Conservation (phyloP, 2,797 vertebrate species). For the Numenius phaeopus region DNA sequence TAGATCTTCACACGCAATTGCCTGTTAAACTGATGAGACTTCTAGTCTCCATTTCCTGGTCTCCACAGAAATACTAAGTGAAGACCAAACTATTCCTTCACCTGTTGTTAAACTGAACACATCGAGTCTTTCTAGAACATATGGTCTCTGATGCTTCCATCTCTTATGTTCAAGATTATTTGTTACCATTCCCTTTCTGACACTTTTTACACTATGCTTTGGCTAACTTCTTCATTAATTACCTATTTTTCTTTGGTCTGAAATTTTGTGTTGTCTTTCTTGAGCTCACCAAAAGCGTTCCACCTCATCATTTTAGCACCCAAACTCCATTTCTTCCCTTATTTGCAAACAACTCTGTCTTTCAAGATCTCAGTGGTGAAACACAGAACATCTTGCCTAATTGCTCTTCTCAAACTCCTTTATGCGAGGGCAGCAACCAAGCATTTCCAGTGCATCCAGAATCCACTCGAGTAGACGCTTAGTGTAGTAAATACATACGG, state of each 20-base stretch:
- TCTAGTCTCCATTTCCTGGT: not conserved
- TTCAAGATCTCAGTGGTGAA: not conserved
- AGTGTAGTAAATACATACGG: not conserved
- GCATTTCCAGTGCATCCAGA: not conserved
- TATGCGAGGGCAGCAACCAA: not conserved
- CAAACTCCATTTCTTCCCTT: not conserved
- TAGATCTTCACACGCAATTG: not conserved
- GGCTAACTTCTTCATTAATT: not conserved
- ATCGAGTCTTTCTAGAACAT: rapidly evolving
- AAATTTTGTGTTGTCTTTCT: not conserved
- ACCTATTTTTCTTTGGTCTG: not conserved
- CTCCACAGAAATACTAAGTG: not conserved
- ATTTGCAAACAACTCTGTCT: not conserved
- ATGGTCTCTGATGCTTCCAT: not conserved
- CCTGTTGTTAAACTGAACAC: not conserved
- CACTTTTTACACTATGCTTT: not conserved
- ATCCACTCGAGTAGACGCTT: not conserved
- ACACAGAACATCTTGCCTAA: not conserved
- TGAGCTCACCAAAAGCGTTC: not conserved
- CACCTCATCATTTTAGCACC: not conserved
- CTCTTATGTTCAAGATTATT: not conserved
- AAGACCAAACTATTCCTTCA: not conserved
- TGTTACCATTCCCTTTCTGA: not conserved
- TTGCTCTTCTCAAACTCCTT: not conserved
- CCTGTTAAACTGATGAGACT: not conserved